Evolutionary conservation across 2,113 vertebrate genomes (phyloP).

Genomic region (Spheniscus mendiculus): DNA sequence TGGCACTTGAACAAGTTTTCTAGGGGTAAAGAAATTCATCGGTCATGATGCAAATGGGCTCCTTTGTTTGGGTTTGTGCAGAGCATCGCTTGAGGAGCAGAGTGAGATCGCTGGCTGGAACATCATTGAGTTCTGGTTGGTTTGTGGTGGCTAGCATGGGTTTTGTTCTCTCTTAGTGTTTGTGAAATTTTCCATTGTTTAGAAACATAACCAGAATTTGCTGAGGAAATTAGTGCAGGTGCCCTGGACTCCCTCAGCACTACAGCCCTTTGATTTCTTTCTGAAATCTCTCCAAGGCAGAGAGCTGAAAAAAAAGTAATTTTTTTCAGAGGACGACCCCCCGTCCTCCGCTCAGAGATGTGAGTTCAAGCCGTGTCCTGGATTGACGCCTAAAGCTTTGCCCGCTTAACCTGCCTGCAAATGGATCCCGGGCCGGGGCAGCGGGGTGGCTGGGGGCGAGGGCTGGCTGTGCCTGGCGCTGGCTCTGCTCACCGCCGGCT

Average conservation of each 20-base stretch:
- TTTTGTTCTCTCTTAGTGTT: background rate
- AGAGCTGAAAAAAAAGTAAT: background rate
- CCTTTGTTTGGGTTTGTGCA: background rate
- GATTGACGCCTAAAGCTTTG: background rate
- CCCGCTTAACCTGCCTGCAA: background rate
- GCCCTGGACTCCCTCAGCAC: background rate
- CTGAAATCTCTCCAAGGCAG: background rate
- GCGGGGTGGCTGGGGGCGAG: background rate
- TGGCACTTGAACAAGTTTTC: background rate
- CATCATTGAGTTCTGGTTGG: background rate
- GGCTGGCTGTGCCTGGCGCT: background rate
- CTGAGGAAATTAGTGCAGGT: background rate
- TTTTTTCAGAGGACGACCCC: background rate
- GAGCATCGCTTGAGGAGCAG: background rate
- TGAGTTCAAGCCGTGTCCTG: background rate
- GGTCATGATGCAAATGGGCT: background rate
- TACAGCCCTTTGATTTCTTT: background rate
- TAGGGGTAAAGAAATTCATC: background rate
- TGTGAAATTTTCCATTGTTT: background rate
- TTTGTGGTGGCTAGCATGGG: background rate
- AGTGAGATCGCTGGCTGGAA: background rate
- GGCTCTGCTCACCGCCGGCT: background rate
- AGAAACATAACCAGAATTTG: background rate
- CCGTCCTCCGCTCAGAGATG: background rate
- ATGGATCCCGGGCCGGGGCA: accelerated